These are phyloP conservation scores for Notolepis coatsorum DNA, from an alignment of 2,797 vertebrate species.

Conservation along the genomic window DNA sequence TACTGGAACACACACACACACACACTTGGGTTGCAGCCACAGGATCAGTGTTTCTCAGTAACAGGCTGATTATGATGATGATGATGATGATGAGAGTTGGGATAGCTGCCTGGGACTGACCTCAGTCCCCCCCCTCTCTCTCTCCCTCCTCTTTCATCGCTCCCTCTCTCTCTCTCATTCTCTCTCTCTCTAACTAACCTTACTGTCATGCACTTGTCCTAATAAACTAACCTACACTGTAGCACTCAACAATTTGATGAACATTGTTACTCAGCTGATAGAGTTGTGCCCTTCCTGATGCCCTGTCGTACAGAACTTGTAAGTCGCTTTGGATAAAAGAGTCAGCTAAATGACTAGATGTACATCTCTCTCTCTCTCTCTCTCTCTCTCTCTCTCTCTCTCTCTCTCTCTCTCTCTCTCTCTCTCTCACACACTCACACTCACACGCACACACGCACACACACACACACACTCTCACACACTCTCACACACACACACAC, in stretches of 20 bases:
- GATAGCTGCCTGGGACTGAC: conserved; percentile 25
- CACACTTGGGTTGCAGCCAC: conserved; percentile 24
- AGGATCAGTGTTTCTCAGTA: conserved; percentile 44
- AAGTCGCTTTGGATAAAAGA: no score
- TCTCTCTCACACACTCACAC: neutral
- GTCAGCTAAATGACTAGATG: no score
- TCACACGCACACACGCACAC: neutral
- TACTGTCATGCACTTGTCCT: no score
- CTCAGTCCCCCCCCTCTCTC: conserved; percentile 10
- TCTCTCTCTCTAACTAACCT: neutral
- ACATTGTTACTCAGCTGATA: no score
- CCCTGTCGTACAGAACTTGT: no score
- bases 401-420: neutral
- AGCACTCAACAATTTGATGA: no score
- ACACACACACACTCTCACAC: neutral
- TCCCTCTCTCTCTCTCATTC: neutral
- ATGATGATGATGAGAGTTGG: conserved; percentile 56
- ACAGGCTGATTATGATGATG: conserved; percentile 59
- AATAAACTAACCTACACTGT: no score
- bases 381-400: neutral
- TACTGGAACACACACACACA: neutral
- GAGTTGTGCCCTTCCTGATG: no score
- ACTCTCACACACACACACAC: neutral
- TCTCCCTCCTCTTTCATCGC: conserved; percentile 30
- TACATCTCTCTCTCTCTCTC: no score